Percentiles rank a stretch among this genome's conserved stretches.
Evolutionary conservation across 2,113 vertebrate species (phyloP).

Genomic region (Piliocolobus tephrosceles): DNA sequence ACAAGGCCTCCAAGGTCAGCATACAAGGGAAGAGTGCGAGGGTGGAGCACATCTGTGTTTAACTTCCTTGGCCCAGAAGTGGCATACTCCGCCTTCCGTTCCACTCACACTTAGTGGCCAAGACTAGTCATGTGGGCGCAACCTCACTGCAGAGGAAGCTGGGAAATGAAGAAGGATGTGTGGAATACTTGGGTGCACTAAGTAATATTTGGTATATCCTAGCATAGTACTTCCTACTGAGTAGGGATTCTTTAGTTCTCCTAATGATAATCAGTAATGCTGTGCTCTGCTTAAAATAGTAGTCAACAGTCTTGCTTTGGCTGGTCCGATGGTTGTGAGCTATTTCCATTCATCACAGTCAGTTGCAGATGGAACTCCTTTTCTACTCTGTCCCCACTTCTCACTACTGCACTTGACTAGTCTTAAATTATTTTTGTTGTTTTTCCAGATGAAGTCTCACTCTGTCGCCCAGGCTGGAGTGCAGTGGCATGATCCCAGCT

Average conservation of each 20-base stretch:
- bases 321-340: no score
- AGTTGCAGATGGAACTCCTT: no score
- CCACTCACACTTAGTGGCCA: background rate
- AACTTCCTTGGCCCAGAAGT: background rate
- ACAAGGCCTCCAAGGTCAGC: background rate
- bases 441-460: no score
- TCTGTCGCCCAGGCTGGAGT: no score
- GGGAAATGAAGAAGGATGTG: background rate
- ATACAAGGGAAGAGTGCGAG: background rate
- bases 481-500: no score
- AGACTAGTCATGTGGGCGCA: background rate
- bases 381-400: no score
- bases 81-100: background rate
- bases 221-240: background rate
- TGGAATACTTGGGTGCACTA: background rate
- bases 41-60: background rate
- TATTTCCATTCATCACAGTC: no score
- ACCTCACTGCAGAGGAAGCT: background rate
- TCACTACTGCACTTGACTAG: no score
- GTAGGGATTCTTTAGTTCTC: background rate
- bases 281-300: background rate
- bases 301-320: background rate
- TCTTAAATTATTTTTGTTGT: no score
- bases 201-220: background rate
- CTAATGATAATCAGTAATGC: background rate